These are phyloP conservation scores for Phoebastria nigripes DNA, from an alignment of 2,797 vertebrate genomes.

Conservation along the genomic window DNA sequence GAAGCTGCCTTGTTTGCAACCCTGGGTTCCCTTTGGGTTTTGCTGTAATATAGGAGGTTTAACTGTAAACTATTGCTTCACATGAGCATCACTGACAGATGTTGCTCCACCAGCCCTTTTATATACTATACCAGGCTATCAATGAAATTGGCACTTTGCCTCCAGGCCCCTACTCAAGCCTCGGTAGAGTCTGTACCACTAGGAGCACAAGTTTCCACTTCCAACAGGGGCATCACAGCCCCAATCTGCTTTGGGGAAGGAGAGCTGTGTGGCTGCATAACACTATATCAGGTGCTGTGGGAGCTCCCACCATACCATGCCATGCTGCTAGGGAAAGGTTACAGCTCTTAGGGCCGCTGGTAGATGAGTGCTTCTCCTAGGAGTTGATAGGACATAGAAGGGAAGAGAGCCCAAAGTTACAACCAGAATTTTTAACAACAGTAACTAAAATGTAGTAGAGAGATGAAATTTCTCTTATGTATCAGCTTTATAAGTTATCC, in stretches of 20 bases:
- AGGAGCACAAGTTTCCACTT: background rate
- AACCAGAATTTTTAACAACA: background rate
- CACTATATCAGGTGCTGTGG: background rate
- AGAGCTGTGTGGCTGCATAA: background rate
- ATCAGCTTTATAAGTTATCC: background rate
- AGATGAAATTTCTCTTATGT: background rate
- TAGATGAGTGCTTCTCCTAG: no score
- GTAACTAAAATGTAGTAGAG: background rate
- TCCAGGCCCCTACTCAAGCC: background rate
- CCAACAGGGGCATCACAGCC: background rate
- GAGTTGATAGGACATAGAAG: background rate
- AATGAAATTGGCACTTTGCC: background rate
- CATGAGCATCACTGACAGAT: background rate
- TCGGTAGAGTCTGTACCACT: background rate
- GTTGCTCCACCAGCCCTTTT: background rate
- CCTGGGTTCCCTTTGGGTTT: background rate
- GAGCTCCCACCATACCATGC: background rate
- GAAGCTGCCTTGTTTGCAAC: background rate
- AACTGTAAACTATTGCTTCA: background rate
- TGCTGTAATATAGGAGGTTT: background rate
- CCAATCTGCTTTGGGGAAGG: background rate
- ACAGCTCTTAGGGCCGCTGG: background rate
- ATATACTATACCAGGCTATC: background rate
- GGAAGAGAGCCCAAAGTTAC: background rate
- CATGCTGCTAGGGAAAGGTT: background rate